These are phyloP conservation scores for Drosophila kanapiae DNA, from an alignment of 1,140 invertebrate genomes.

Conservation along the genomic window DNA sequence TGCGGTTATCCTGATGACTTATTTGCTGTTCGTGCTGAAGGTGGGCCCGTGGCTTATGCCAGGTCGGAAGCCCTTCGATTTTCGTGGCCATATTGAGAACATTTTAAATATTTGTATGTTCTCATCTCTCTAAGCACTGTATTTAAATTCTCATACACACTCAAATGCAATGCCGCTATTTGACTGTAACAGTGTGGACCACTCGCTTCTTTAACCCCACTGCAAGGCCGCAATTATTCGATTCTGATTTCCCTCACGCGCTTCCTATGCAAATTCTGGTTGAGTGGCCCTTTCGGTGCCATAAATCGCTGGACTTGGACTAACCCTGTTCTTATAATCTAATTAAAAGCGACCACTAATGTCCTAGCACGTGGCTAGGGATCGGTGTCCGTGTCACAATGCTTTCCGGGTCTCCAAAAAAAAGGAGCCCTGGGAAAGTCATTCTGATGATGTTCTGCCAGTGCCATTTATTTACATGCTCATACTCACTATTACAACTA, in stretches of 20 bases:
- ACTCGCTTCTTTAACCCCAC: conserved; percentile 69
- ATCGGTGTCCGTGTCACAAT: not conserved
- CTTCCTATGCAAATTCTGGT: conserved; percentile 68
- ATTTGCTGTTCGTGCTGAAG: conserved; percentile 88
- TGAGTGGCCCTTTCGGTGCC: conserved; percentile 66
- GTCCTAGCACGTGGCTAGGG: conserved; percentile 44
- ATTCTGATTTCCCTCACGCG: conserved; percentile 63
- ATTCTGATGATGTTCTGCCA: not conserved
- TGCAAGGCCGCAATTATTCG: conserved; percentile 71
- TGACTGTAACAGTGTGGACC: too few species aligned
- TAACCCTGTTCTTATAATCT: conserved; percentile 47
- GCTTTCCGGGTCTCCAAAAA: too few species aligned
- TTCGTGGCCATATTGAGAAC: too few species aligned
- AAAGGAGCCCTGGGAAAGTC: not conserved
- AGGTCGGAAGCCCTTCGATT: conserved; percentile 92
- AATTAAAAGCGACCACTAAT: conserved; percentile 49
- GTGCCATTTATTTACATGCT: too few species aligned
- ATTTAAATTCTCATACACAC: too few species aligned
- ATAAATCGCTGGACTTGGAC: conserved; percentile 61
- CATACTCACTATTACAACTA: conserved; percentile 7
- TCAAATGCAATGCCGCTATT: too few species aligned
- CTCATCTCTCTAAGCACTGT: too few species aligned
- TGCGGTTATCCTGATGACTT: conserved; percentile 88
- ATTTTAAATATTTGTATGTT: too few species aligned
- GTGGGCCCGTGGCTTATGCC: conserved; percentile 92